A percentile compares a stretch with the other conserved stretches of the same genome.
These are phyloP conservation scores for Lepidocyrtoides sp. DNA, from an alignment of 2,888 invertebrate genomes.

Conservation along the genomic window DNA sequence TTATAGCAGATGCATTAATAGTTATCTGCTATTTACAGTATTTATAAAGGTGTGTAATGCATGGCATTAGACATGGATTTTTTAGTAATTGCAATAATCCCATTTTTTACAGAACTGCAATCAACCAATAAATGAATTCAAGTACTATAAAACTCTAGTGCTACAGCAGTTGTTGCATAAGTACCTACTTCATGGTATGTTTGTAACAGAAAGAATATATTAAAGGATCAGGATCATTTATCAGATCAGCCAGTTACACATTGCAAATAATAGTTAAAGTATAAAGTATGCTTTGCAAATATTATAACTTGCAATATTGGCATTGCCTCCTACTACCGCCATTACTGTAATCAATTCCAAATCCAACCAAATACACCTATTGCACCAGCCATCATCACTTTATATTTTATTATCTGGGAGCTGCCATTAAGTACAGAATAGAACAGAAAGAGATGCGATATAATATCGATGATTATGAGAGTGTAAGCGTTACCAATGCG, in stretches of 20 bases:
- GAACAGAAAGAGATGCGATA: neutral
- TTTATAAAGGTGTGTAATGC: neutral
- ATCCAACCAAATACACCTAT: too few relatives aligned
- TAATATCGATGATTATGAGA: too few relatives aligned
- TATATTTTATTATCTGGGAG: neutral
- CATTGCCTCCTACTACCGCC: neutral
- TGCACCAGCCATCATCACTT: neutral
- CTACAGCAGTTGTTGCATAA: neutral
- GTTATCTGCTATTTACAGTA: neutral
- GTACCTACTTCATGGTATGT: too few relatives aligned
- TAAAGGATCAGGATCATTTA: too few relatives aligned
- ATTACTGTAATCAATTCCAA: too few relatives aligned
- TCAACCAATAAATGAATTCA: conserved; percentile 16
- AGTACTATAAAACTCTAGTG: too few relatives aligned
- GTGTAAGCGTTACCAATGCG: conserved; percentile 27
- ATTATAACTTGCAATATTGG: too few relatives aligned
- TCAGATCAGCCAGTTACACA: too few relatives aligned
- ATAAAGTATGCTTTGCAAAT: neutral
- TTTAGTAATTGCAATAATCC: conserved; percentile 39
- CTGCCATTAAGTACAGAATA: neutral
- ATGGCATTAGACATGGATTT: neutral
- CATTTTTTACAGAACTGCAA: conserved; percentile 49
- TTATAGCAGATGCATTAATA: neutral
- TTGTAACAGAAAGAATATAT: neutral
- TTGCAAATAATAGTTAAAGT: too few relatives aligned